Conservation (phyloP, 2,888 invertebrate genomes). For the Hirtodrosophila cameraria region DNA sequence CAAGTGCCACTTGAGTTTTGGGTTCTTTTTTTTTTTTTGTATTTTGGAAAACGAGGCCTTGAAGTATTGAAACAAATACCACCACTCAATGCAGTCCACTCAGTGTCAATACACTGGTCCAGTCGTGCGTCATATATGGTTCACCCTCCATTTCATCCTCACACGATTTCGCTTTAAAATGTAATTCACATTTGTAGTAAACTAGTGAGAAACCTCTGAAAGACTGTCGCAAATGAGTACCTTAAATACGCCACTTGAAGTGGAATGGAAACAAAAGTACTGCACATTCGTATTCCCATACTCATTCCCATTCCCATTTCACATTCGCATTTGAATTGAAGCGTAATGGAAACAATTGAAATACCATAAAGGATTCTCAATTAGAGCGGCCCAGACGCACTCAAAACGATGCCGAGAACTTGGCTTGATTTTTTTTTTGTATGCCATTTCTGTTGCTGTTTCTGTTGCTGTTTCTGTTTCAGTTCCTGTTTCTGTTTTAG, state of each 20-base stretch:
- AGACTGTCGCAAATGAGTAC: conserved; percentile 81
- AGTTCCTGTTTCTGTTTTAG: conserved; percentile 6
- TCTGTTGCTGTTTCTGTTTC: conserved; percentile 3
- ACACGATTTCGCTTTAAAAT: conserved; percentile 52
- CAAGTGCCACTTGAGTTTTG: conserved; percentile 65
- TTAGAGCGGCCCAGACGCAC: conserved; percentile 66
- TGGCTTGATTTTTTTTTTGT: conserved; percentile 37
- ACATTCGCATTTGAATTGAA: conserved; percentile 64
- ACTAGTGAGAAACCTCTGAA: conserved; percentile 29
- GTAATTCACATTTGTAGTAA: conserved; percentile 32
- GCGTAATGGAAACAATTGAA: conserved; percentile 82
- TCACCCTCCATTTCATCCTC: conserved; percentile 6
- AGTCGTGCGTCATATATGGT: conserved; percentile 20
- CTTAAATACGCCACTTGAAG: conserved; percentile 82
- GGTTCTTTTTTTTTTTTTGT: conserved; percentile 16
- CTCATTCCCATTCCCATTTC: conserved; percentile 24
- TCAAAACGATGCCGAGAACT: conserved; percentile 53
- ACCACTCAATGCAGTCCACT: conserved; percentile 49
- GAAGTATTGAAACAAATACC: conserved; percentile 64
- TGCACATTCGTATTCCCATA: conserved; percentile 27
- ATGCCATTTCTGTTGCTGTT: neutral
- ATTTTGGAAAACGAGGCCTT: neutral
- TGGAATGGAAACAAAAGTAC: conserved; percentile 75
- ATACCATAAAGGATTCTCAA: conserved; percentile 81
- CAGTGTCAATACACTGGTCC: conserved; percentile 23